phyloP scores from a whole-genome alignment of 2,113 vertebrate genomes.

The Haplotaxodon microlepis region DNA sequence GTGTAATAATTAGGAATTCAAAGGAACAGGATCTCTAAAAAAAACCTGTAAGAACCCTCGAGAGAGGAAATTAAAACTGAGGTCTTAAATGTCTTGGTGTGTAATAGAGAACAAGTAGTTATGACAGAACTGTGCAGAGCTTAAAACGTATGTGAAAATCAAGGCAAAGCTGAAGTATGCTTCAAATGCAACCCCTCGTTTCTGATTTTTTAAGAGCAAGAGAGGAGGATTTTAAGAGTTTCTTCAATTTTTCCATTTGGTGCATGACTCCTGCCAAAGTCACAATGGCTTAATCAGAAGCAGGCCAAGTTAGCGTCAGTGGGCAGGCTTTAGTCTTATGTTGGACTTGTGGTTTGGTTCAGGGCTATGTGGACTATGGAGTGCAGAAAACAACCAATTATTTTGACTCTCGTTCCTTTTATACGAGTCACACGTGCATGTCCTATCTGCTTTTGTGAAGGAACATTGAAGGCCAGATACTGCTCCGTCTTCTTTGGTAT shows the following conservation, averaged over 20 bases:
- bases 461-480: neutral
- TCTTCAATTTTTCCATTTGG: slow-evolving; percentile 47
- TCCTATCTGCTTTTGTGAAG: slow-evolving; percentile 34
- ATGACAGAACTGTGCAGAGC: neutral
- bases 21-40: neutral
- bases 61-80: neutral
- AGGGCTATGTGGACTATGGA: slow-evolving; percentile 27
- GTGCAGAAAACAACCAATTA: slow-evolving; percentile 51
- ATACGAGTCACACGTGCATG: slow-evolving; percentile 41
- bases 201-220: slow-evolving; percentile 2
- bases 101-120: neutral
- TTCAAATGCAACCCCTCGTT: neutral
- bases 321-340: slow-evolving; percentile 49
- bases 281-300: slow-evolving; percentile 57
- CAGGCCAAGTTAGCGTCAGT: slow-evolving; percentile 55
- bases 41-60: neutral
- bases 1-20: neutral
- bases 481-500: slow-evolving; percentile 1
- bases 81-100: neutral
- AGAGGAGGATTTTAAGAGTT: slow-evolving; percentile 1
- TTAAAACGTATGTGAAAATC: neutral
- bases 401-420: slow-evolving; percentile 56
- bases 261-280: slow-evolving; percentile 45
- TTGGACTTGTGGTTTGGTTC: slow-evolving; percentile 61
- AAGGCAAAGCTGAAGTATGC: neutral